Evolutionary conservation across 1,140 invertebrate species (phyloP).

Genomic region (Batillaria attramentaria): DNA sequence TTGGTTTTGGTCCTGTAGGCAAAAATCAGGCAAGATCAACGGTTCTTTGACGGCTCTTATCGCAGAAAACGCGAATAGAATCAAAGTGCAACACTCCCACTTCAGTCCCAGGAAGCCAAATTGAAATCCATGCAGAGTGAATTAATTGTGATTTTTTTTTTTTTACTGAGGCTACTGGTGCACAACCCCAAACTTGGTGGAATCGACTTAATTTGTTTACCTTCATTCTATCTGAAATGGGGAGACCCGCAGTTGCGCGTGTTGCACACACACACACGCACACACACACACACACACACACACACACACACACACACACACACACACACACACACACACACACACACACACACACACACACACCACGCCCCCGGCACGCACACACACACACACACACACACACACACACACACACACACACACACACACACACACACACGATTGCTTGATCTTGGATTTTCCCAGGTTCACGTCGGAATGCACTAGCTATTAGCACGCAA

Average conservation of each 20-base stretch:
- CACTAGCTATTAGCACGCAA: too few relatives aligned
- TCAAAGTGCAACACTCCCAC: too few relatives aligned
- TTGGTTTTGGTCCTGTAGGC: too few relatives aligned
- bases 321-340: constrained; percentile 16
- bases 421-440: background rate
- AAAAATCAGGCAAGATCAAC: too few relatives aligned
- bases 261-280: background rate
- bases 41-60: too few relatives aligned
- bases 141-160: background rate
- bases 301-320: constrained; percentile 13
- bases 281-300: constrained; percentile 16
- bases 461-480: too few relatives aligned
- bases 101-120: too few relatives aligned
- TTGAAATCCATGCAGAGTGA: background rate
- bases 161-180: background rate
- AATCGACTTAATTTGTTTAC: background rate
- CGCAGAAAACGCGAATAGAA: too few relatives aligned
- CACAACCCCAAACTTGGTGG: background rate
- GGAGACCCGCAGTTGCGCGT: background rate
- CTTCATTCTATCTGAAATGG: background rate
- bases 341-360: too few relatives aligned
- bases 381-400: constrained; percentile 1
- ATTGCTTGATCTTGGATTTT: too few relatives aligned
- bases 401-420: background rate
- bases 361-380: background rate